Evolutionary conservation across 92 coral and sea anemone species (phyloP).

Genomic region (Chrysogorgia sp.): DNA sequence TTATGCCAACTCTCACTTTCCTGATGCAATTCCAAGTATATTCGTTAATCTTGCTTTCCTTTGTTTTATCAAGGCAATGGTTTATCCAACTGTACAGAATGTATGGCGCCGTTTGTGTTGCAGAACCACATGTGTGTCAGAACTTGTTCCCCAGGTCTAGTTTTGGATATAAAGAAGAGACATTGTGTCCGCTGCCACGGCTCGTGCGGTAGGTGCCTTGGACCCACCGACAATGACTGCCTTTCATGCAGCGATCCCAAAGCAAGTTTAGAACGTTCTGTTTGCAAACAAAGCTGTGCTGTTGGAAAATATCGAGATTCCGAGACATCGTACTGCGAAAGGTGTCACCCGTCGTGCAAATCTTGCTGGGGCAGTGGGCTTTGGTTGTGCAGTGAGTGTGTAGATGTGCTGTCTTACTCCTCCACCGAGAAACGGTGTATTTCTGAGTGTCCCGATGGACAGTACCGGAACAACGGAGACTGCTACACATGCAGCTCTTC

Average conservation of each 20-base stretch:
- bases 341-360: slow-evolving; percentile 86
- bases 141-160: slow-evolving; percentile 80
- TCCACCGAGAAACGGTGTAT: slow-evolving; percentile 54
- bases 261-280: slow-evolving; percentile 68
- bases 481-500: slow-evolving; percentile 69
- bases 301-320: slow-evolving; percentile 70
- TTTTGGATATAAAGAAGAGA: slow-evolving; percentile 56
- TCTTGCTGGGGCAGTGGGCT: slow-evolving; percentile 71
- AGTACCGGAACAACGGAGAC: slow-evolving; percentile 52
- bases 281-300: slow-evolving; percentile 71
- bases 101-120: slow-evolving; percentile 79
- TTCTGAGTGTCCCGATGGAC: slow-evolving; percentile 68
- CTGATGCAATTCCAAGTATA: background rate
- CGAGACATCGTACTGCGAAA: slow-evolving; percentile 69
- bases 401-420: slow-evolving; percentile 57
- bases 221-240: slow-evolving; percentile 82
- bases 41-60: background rate
- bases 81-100: slow-evolving; percentile 74
- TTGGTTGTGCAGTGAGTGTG: slow-evolving; percentile 68
- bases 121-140: slow-evolving; percentile 74
- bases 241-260: slow-evolving; percentile 64
- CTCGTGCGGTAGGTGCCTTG: slow-evolving; percentile 80
- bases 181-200: slow-evolving; percentile 76
- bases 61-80: slow-evolving; percentile 74
- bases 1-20: background rate